Evolutionary conservation across 2,797 vertebrate genomes (phyloP).

Genomic region (Centropyge bicolor): DNA sequence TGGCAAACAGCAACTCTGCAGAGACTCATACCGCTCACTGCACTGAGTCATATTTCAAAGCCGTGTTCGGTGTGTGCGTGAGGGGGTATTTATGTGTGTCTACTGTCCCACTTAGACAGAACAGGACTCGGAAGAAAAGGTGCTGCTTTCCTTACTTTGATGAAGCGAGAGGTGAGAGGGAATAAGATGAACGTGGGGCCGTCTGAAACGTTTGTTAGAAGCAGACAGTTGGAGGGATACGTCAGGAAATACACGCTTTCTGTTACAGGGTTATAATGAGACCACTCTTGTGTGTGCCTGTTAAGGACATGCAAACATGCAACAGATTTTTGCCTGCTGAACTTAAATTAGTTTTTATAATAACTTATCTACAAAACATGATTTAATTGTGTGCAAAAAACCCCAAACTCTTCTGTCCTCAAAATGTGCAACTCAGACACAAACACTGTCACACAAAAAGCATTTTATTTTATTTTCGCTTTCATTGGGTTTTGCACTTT

Average conservation of each 20-base stretch:
- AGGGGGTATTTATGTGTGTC: conserved; percentile 50
- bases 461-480: too few relatives aligned
- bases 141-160: conserved; percentile 37
- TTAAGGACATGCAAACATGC: background rate
- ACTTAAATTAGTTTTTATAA: background rate
- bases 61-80: conserved; percentile 48
- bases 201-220: background rate
- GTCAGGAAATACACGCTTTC: background rate
- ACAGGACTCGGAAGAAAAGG: conserved; percentile 35
- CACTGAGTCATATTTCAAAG: conserved; percentile 75
- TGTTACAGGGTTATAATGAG: background rate
- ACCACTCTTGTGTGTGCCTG: background rate
- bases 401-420: too few relatives aligned
- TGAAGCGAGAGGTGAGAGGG: conserved; percentile 42
- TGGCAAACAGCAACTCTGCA: conserved; percentile 66
- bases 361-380: background rate
- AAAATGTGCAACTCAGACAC: too few relatives aligned
- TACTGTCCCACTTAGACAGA: conserved; percentile 59
- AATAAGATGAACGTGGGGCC: background rate
- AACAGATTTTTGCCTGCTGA: background rate
- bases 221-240: background rate
- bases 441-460: too few relatives aligned
- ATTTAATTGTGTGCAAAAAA: too few relatives aligned
- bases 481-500: too few relatives aligned
- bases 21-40: conserved; percentile 60